Percentiles rank a stretch among this genome's conserved stretches.
Evolutionary conservation across 2,888 invertebrate species (phyloP).

Genomic region (Pterostichus niger): DNA sequence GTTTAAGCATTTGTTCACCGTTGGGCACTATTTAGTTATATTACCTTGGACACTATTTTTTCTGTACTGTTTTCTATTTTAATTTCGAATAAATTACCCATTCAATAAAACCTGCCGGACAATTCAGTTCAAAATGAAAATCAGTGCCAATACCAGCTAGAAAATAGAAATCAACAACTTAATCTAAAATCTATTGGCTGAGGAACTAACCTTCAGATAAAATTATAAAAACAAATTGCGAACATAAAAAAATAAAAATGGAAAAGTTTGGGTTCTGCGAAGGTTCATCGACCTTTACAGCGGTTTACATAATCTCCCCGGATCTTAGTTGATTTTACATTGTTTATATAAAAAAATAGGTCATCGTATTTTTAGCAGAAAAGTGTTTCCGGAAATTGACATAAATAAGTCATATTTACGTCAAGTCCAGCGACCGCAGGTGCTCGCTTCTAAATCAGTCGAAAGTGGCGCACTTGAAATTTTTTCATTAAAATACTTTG

Average conservation of each 20-base stretch:
- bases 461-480: constrained; percentile 48
- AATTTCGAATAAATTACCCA: too few species aligned
- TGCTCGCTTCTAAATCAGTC: constrained; percentile 2
- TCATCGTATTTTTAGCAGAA: constrained; percentile 59
- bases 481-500: constrained; percentile 43
- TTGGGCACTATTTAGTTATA: too few species aligned
- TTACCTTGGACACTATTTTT: too few species aligned
- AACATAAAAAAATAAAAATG: constrained; percentile 32
- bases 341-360: constrained; percentile 65
- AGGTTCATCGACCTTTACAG: constrained; percentile 34
- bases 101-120: constrained; percentile 7
- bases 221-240: constrained; percentile 53
- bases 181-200: constrained; percentile 41
- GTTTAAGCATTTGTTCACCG: too few species aligned
- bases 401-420: constrained; percentile 66
- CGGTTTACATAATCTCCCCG: constrained; percentile 51
- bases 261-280: constrained; percentile 20
- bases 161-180: constrained; percentile 28
- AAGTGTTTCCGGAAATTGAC: constrained; percentile 65
- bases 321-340: constrained; percentile 56
- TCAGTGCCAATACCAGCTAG: constrained; percentile 25
- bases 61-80: too few species aligned
- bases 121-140: constrained; percentile 22
- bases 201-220: constrained; percentile 52
- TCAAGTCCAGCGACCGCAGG: constrained; percentile 36